Evolutionary conservation across 2,888 invertebrate genomes (phyloP).

Genomic region (Halocaridina rubra): DNA sequence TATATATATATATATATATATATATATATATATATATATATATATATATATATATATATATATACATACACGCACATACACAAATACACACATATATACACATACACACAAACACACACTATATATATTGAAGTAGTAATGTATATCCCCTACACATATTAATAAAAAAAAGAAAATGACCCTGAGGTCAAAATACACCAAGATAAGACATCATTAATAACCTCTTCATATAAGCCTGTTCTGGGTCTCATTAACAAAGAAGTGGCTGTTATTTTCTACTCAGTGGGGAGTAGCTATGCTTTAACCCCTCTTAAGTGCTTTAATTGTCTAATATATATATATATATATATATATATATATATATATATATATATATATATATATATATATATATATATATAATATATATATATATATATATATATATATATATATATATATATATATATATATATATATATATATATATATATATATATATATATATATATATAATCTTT

Average conservation of each 20-base stretch:
- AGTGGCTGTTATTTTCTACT: too few species aligned
- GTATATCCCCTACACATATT: background rate
- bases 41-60: slow-evolving; percentile 26
- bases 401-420: background rate
- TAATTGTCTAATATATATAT: background rate
- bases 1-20: background rate
- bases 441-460: background rate
- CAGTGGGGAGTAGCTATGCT: too few species aligned
- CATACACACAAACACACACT: background rate
- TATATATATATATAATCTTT: background rate
- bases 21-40: slow-evolving; percentile 31
- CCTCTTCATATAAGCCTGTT: too few species aligned
- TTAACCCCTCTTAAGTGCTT: too few species aligned
- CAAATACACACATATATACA: background rate
- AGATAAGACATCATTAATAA: too few species aligned
- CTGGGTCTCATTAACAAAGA: too few species aligned
- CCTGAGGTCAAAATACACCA: too few species aligned
- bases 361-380: background rate
- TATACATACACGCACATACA: background rate
- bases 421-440: background rate
- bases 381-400: background rate
- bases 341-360: background rate
- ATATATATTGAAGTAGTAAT: background rate
- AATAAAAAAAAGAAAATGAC: too few species aligned
- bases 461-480: slow-evolving; percentile 21